Percentiles rank a stretch among this genome's conserved stretches.
Evolutionary conservation across 2,113 vertebrate species (phyloP).

Genomic region (Haliaeetus leucogaster): DNA sequence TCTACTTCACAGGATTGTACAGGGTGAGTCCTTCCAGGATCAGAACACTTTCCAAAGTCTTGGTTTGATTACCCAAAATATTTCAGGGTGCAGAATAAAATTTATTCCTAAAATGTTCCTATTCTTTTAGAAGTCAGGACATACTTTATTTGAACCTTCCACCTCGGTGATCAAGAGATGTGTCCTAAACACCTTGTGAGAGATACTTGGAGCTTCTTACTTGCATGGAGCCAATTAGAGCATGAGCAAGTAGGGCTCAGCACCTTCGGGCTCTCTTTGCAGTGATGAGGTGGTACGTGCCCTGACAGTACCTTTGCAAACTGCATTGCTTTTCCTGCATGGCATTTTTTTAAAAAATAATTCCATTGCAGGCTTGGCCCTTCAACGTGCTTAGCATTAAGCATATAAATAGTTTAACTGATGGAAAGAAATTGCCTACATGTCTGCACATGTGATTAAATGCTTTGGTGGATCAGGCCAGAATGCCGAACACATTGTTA

Average conservation of each 20-base stretch:
- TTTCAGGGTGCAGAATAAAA: slow-evolving; percentile 1
- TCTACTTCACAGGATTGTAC: not conserved
- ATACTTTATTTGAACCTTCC: not conserved
- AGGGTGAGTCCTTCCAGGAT: not conserved
- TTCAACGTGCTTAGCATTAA: not conserved
- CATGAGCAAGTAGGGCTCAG: not conserved
- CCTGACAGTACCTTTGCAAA: not conserved
- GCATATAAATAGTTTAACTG: slow-evolving; percentile 15
- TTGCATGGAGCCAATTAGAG: not conserved
- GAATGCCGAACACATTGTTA: not conserved
- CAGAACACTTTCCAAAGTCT: not conserved
- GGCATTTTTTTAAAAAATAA: not conserved
- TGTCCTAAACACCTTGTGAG: not conserved
- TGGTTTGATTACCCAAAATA: slow-evolving; percentile 38
- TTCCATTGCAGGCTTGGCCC: not conserved
- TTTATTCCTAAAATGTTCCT: not conserved
- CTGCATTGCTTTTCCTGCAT: not conserved
- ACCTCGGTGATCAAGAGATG: not conserved
- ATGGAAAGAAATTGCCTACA: not conserved
- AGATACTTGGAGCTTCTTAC: not conserved
- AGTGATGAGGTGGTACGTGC: not conserved
- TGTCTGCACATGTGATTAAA: slow-evolving; percentile 21
- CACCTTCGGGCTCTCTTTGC: not conserved
- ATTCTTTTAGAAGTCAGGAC: not conserved
- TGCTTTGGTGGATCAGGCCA: not conserved